A percentile compares a stretch with the other conserved stretches of the same genome.
Evolutionary conservation across 2,797 vertebrate species (phyloP).

Genomic region (Selene dorsalis): DNA sequence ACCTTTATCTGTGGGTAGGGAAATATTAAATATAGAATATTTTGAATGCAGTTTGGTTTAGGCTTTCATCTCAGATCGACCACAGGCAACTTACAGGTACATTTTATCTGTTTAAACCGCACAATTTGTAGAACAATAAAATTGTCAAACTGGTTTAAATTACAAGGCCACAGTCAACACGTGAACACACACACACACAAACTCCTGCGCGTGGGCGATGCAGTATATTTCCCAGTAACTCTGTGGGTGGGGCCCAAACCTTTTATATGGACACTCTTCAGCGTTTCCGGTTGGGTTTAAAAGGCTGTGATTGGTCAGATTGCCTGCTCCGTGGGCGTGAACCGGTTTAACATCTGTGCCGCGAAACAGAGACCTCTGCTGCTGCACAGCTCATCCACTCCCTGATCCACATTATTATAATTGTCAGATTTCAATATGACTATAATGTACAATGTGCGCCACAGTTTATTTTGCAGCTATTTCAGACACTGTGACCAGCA

Average conservation of each 20-base stretch:
- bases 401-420: no score
- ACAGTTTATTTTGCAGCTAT: background rate
- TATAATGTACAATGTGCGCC: no score
- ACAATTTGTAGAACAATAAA: fast-evolving
- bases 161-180: background rate
- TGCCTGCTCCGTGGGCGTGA: slow-evolving; percentile 3
- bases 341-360: slow-evolving; percentile 48
- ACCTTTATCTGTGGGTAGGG: fast-evolving
- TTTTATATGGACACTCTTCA: background rate
- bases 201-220: slow-evolving; percentile 16
- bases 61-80: background rate
- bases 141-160: background rate
- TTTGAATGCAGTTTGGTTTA: background rate
- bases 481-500: no score
- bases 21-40: background rate
- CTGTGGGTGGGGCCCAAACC: slow-evolving; percentile 18
- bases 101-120: background rate
- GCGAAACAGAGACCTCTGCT: slow-evolving; percentile 26
- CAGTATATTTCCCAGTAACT: background rate
- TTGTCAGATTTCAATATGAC: background rate
- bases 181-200: background rate
- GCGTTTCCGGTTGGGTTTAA: slow-evolving; percentile 22
- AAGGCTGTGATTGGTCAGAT: slow-evolving; percentile 30
- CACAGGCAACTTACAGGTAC: background rate
- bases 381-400: background rate